Evolutionary conservation across 2,888 invertebrate species (phyloP).

Genomic region (Oxyteleia sp.): DNA sequence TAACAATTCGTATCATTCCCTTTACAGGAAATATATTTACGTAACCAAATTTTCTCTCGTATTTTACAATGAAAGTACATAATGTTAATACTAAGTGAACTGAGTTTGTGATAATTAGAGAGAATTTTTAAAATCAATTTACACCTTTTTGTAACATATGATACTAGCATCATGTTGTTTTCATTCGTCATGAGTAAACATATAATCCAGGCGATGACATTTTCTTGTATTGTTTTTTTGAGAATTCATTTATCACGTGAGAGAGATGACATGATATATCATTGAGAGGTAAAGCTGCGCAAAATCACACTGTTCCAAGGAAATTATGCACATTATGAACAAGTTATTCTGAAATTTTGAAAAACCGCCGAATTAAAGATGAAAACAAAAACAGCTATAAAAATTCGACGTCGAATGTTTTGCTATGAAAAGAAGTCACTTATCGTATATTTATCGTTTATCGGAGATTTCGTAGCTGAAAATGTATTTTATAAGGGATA

Average conservation of each 20-base stretch:
- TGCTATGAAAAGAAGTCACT: conserved; percentile 32
- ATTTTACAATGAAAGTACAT: conserved; percentile 42
- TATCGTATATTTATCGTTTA: conserved; percentile 59
- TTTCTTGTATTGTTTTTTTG: conserved; percentile 40
- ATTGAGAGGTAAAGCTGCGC: conserved; percentile 1
- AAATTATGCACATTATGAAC: background rate
- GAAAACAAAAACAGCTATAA: conserved; percentile 60
- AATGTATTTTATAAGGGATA: conserved; percentile 60
- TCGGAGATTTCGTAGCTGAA: conserved; percentile 54
- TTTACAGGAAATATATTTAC: conserved; percentile 15
- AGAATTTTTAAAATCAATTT: conserved; percentile 39
- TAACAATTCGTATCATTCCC: conserved; percentile 24
- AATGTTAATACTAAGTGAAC: conserved; percentile 16
- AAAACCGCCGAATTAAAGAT: conserved; percentile 49
- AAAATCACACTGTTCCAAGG: background rate
- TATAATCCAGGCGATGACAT: background rate
- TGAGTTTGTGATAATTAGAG: conserved; percentile 34
- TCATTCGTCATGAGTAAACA: conserved; percentile 7
- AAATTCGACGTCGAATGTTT: conserved; percentile 56
- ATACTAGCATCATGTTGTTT: conserved; percentile 18
- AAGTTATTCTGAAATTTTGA: conserved; percentile 5
- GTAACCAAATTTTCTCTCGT: conserved; percentile 17
- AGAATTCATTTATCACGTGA: conserved; percentile 29
- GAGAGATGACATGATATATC: conserved; percentile 22
- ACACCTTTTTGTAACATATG: conserved; percentile 41